Evolutionary conservation across 2,888 invertebrate genomes (phyloP).

Genomic region (Lepidochrysops patricia): DNA sequence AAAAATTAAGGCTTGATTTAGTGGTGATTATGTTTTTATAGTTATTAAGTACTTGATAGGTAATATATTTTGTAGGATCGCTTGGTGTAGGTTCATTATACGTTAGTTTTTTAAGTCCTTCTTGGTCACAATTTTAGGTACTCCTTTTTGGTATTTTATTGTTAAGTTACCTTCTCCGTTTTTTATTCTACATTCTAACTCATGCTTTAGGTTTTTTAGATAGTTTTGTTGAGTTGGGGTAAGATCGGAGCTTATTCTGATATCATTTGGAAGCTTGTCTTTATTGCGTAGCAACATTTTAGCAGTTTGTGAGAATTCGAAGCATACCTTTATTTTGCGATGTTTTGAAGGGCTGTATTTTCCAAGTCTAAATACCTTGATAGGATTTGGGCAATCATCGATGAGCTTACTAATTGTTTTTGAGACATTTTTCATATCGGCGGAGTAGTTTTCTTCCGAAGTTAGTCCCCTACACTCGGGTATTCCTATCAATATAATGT

Average conservation of each 20-base stretch:
- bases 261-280: slow-evolving; percentile 7
- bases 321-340: neutral
- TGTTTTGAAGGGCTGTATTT: slow-evolving; percentile 1
- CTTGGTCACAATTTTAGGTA: slow-evolving; percentile 13
- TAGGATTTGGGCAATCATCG: neutral
- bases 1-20: slow-evolving; percentile 18
- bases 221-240: slow-evolving; percentile 14
- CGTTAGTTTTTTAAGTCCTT: slow-evolving; percentile 1
- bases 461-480: no score
- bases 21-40: slow-evolving; percentile 20
- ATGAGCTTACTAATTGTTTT: no score
- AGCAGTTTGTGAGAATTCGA: neutral
- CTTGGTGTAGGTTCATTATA: no score
- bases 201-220: neutral
- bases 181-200: neutral
- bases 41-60: slow-evolving; percentile 15
- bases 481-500: no score
- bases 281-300: slow-evolving; percentile 10
- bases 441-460: no score
- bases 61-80: no score
- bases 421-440: no score
- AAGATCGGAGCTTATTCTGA: slow-evolving; percentile 14
- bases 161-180: slow-evolving; percentile 10
- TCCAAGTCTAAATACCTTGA: slow-evolving; percentile 2
- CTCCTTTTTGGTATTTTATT: slow-evolving; percentile 16